Evolutionary conservation across 2,797 vertebrate genomes (phyloP).

Genomic region (Sitta carolinensis): DNA sequence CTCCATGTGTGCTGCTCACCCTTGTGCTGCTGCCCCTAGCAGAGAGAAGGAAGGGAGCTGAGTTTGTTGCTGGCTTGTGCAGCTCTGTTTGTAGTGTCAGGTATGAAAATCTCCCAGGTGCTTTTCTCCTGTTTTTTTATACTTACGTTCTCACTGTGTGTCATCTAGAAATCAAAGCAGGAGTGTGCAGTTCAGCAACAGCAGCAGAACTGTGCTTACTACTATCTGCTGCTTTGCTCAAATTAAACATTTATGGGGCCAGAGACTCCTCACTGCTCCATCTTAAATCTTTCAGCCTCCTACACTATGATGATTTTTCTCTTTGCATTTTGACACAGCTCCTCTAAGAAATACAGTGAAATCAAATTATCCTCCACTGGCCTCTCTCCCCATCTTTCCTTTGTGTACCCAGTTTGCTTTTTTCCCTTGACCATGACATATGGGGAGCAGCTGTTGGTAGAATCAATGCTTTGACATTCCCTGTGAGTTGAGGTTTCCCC

Average conservation of each 20-base stretch:
- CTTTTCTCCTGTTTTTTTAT: background rate
- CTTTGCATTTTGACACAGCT: background rate
- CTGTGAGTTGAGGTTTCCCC: background rate
- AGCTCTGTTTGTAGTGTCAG: background rate
- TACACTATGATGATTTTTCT: background rate
- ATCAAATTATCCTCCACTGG: background rate
- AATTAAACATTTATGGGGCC: slow-evolving; percentile 12
- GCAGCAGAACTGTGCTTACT: background rate
- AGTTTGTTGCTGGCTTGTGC: background rate
- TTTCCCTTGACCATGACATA: background rate
- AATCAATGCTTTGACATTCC: background rate
- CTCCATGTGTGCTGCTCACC: background rate
- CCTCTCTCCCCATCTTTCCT: background rate
- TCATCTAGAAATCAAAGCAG: background rate
- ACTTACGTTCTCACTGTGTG: background rate
- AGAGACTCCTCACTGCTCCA: background rate
- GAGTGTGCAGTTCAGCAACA: background rate
- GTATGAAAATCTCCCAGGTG: background rate
- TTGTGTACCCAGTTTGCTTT: background rate
- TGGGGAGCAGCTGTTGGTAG: background rate
- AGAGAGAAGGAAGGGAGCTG: background rate
- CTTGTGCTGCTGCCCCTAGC: background rate
- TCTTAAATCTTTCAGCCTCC: background rate
- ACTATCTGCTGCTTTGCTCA: background rate
- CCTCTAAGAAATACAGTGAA: background rate